These are phyloP conservation scores for Molanna angustata DNA, from an alignment of 2,888 invertebrate species.

Conservation along the genomic window DNA sequence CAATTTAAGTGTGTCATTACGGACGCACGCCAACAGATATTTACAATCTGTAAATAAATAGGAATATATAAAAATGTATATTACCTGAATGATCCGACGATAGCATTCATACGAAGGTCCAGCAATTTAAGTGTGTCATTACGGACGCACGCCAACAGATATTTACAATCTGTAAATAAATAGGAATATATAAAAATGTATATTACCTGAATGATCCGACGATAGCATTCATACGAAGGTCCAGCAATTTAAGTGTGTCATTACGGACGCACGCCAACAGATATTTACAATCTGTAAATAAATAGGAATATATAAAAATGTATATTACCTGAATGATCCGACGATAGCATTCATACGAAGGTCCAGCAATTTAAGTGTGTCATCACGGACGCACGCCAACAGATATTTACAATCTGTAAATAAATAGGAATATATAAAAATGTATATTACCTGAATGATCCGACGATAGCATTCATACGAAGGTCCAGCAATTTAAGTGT, in stretches of 20 bases:
- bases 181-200: too few species aligned
- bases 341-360: slow-evolving; percentile 91
- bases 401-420: slow-evolving; percentile 85
- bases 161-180: slow-evolving; percentile 84
- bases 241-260: slow-evolving; percentile 91
- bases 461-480: slow-evolving; percentile 88
- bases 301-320: too few species aligned
- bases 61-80: too few species aligned
- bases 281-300: slow-evolving; percentile 83
- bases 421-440: too few species aligned
- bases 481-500: slow-evolving; percentile 92
- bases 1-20: slow-evolving; percentile 93
- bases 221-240: slow-evolving; percentile 91
- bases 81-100: slow-evolving; percentile 87
- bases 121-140: slow-evolving; percentile 94
- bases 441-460: slow-evolving; percentile 77
- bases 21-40: slow-evolving; percentile 85
- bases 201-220: slow-evolving; percentile 83
- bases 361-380: slow-evolving; percentile 92
- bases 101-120: slow-evolving; percentile 92
- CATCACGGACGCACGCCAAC: slow-evolving; percentile 91
- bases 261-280: slow-evolving; percentile 92
- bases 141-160: slow-evolving; percentile 87
- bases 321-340: slow-evolving; percentile 79
- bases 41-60: slow-evolving; percentile 69